Evolutionary conservation across 2,797 vertebrate genomes (phyloP), one percentile per base, ranked within the genome.

Genomic region (Microctenopoma steveboyesi): DNA sequence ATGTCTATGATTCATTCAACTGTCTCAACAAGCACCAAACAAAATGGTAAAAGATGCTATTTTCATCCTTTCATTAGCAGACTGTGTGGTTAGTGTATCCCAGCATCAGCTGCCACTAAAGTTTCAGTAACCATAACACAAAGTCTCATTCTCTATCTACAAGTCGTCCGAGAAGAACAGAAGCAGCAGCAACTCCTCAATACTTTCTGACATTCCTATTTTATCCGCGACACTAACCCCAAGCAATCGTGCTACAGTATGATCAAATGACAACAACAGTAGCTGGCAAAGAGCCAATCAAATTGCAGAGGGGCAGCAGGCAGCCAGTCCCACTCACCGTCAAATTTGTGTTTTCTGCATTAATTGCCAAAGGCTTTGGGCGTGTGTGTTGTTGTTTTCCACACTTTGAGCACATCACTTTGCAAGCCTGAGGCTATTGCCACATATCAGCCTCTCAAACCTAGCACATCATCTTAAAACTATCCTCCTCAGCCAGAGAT

Each of bases 1-100:
- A 22, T 22, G 22, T 22, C 22, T 22, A 22, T 22, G 22, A 22
- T 22, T 22, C 22, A 22, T 22, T 22, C 77, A 74, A 56, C 80
- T 58, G 57, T 43, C 14, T 51, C 55, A 75, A 42, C 18, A 14
- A n/a, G 39, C 43, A 27, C n/a, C 22, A 64, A 61, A 66, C 64
- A 30, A 74, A 62, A 79, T 11, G 7, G 18, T 22, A 27, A 60
- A 52, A 48, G 47, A 54, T 48, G 33, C 28, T 22, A 43, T 13
- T 27, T 28, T 37, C 1, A 3, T 61, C 25, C 25, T 56, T 43
- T 54, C 40, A 33, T 35, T 45, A 42, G 6, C 54, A 43, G 40
- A n/a, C 25, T 58, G 46, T 25, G 0, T 48, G 16, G 54, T 45
- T 37, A 14, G 9, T 2, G 43, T 27, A 16, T 54, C n/a, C 7